phyloP scores from a whole-genome alignment of 2,797 vertebrate genomes.

The Coluber constrictor region DNA sequence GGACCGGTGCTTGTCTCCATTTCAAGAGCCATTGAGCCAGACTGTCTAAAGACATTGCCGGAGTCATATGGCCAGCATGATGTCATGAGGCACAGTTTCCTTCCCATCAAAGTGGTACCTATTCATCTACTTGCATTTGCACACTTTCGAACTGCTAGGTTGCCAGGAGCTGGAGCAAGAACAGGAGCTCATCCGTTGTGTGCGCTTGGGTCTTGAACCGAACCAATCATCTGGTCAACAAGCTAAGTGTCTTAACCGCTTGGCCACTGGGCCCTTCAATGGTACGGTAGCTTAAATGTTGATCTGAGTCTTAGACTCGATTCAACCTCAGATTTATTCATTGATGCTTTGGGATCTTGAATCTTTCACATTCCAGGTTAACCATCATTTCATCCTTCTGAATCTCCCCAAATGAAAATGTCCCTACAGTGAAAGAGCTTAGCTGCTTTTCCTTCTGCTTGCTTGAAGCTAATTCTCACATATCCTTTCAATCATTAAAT shows the following conservation, averaged over 20 bases:
- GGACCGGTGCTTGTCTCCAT: too few species aligned
- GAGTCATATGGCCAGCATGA: too few species aligned
- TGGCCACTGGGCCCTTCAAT: background rate
- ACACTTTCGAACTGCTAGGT: background rate
- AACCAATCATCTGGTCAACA: background rate
- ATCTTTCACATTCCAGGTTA: background rate
- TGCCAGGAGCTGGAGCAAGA: background rate
- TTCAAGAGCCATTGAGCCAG: too few species aligned
- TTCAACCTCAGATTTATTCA: background rate
- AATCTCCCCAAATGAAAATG: background rate
- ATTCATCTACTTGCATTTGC: background rate
- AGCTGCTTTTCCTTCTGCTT: background rate
- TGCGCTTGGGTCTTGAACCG: background rate
- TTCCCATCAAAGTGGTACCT: background rate
- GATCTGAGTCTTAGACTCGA: background rate
- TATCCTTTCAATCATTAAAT: slow-evolving; percentile 40
- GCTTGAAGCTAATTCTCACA: background rate
- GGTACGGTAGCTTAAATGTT: background rate
- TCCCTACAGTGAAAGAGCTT: background rate
- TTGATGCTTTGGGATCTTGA: background rate
- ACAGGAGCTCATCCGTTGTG: background rate
- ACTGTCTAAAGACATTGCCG: too few species aligned
- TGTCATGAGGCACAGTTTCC: too few species aligned
- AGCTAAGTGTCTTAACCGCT: background rate
- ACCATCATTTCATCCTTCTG: background rate